These are phyloP conservation scores for Pogonomyrmex californicus DNA, from an alignment of 1,140 invertebrate genomes.

Conservation along the genomic window DNA sequence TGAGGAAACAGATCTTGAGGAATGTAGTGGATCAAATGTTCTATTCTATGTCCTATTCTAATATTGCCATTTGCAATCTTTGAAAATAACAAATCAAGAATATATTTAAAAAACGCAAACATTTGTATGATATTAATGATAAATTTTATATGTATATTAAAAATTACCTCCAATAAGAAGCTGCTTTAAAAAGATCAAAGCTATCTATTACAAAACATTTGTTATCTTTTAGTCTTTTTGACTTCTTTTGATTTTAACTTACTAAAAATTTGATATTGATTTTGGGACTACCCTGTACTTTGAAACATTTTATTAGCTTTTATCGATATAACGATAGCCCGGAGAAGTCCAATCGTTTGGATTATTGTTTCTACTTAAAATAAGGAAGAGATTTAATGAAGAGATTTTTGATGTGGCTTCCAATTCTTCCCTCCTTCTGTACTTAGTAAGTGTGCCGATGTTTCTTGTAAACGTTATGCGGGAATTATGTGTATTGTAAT, in stretches of 20 bases:
- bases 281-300: constrained; percentile 35
- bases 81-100: constrained; percentile 5
- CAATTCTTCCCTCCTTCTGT: constrained; percentile 69
- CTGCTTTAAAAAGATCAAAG: not conserved
- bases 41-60: too few species aligned
- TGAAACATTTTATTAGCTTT: constrained; percentile 9
- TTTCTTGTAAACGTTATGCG: constrained; percentile 52
- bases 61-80: constrained; percentile 8
- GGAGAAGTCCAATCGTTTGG: constrained; percentile 9
- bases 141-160: not conserved
- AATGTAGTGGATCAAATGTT: too few species aligned
- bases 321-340: constrained; percentile 34
- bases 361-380: constrained; percentile 54
- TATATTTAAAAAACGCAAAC: not conserved
- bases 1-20: not conserved
- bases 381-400: constrained; percentile 39
- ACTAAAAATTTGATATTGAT: too few species aligned
- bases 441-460: constrained; percentile 69
- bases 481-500: constrained; percentile 14
- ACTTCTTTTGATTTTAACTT: constrained; percentile 16
- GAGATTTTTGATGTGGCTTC: constrained; percentile 59
- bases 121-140: not conserved
- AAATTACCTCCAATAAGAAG: not conserved
- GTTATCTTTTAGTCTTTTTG: not conserved
- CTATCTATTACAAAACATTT: constrained; percentile 6